These are phyloP conservation scores for Pantherophis vulpinus DNA, from an alignment of 2,797 vertebrate genomes.

Conservation along the genomic window DNA sequence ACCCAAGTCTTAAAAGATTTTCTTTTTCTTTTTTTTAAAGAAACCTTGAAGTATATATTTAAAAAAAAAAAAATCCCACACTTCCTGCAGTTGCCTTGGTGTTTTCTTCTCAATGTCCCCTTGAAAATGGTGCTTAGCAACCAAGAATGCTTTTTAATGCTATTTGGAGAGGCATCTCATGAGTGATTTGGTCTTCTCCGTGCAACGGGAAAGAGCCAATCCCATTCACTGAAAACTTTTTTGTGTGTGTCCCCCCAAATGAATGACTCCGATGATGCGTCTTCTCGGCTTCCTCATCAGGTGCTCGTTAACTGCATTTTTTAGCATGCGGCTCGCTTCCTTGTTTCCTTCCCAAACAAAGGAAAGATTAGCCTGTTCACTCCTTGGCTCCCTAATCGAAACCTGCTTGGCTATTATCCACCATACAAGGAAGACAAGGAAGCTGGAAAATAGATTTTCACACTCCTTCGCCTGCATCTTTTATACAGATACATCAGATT, in stretches of 20 bases:
- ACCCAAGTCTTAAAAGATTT: background rate
- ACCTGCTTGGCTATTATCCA: background rate
- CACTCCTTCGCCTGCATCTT: background rate
- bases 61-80: background rate
- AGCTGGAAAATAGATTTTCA: background rate
- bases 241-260: conserved; percentile 9
- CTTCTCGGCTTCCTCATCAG: background rate
- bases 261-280: background rate
- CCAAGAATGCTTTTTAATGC: conserved; percentile 12
- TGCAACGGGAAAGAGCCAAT: background rate
- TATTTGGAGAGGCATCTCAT: conserved; percentile 17
- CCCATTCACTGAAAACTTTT: conserved; percentile 32
- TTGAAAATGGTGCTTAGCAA: conserved; percentile 18
- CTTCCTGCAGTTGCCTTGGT: conserved; percentile 22
- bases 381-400: conserved; percentile 15
- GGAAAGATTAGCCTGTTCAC: conserved; percentile 34
- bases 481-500: background rate
- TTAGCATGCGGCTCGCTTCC: background rate
- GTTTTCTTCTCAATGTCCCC: conserved; percentile 11
- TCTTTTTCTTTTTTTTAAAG: background rate
- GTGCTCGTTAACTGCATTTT: conserved; percentile 22
- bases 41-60: background rate
- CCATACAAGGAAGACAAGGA: background rate
- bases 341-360: conserved; percentile 7
- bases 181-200: background rate